Conservation (phyloP, 2,888 invertebrate genomes). For the Lasioglossum oenotherae region DNA sequence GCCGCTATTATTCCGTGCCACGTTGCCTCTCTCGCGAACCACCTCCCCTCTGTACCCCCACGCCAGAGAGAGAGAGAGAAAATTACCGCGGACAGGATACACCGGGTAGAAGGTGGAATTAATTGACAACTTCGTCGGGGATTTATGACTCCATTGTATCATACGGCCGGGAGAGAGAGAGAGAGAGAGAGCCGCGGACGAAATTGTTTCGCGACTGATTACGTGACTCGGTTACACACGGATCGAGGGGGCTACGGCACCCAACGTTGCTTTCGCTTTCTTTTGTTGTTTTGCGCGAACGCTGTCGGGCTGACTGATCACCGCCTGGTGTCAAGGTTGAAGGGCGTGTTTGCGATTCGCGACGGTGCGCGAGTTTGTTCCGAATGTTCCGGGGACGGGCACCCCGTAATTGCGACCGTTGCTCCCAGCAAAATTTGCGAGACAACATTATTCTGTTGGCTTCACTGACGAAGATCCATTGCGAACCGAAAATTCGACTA, state of each 20-base stretch:
- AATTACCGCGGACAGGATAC: conserved; percentile 47
- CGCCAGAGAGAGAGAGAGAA: not conserved
- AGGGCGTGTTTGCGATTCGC: conserved; percentile 2
- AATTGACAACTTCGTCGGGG: conserved; percentile 45
- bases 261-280: not conserved
- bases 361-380: not conserved
- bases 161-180: not conserved
- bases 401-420: not conserved
- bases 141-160: conserved; percentile 38
- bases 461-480: not conserved
- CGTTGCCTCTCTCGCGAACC: conserved; percentile 3
- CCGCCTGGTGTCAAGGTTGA: not conserved
- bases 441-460: conserved; percentile 52
- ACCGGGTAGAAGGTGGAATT: conserved; percentile 48
- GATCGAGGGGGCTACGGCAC: not conserved
- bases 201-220: conserved; percentile 39
- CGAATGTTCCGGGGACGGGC: not conserved
- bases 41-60: not conserved
- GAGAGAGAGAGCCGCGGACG: conserved; percentile 16
- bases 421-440: not conserved
- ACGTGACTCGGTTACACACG: conserved; percentile 17
- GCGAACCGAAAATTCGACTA: not conserved
- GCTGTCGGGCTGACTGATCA: conserved; percentile 1
- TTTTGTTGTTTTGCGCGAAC: not conserved
- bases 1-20: conserved; percentile 55